Base-by-base conservation (phyloP, 1,140 invertebrate genomes). In the Arion vulgaris region DNA sequence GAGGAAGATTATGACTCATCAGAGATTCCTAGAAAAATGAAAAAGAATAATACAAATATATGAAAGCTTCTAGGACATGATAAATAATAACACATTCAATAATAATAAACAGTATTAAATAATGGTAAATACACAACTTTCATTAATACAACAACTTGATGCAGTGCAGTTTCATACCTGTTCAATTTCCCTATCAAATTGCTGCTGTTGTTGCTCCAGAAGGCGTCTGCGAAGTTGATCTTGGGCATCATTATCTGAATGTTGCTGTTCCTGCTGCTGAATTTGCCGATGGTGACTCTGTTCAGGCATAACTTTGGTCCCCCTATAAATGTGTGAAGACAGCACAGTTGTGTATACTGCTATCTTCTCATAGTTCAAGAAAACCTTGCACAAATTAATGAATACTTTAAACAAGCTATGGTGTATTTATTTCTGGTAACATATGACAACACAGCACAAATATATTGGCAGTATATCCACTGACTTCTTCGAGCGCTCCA, bases 141-240 rank as follows among this genome's bases (percentile, higher is more conserved):
- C 41, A 7, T 7, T n/a, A n/a, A n/a, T 2, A n/a, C 53, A 57
- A 57, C 23, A 57, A 57, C 5, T 57, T 57, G 17, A 57, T 57
- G 53, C 19, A 2, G 19, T 19, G 53, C 26, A 23, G 28, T 17
- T 17, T 49, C 83, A n/a, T 84, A 91, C 91, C 82, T 91, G 88
- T 76, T 86, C 88, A 72, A 91, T 90, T 81, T 92, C 92, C 91
- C 96, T 95, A 88, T 96, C 95, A 91, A 96, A 95, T 87, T 96
- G 95, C 73, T 96, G 95, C 39, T 92, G 90, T 78, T 92, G 90
- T 74, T 92, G 95, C 94, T 95, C 87, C 39, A 89, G 71, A 38
- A 90, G 74, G 36, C 88, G 85, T 66, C 86, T 80, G 2, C 85
- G 86, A 0, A 88, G 69, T 69, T 87, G 82, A 75, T 92, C 91